Base-by-base conservation (phyloP, 2,797 vertebrate species). In the Antrozous pallidus region DNA sequence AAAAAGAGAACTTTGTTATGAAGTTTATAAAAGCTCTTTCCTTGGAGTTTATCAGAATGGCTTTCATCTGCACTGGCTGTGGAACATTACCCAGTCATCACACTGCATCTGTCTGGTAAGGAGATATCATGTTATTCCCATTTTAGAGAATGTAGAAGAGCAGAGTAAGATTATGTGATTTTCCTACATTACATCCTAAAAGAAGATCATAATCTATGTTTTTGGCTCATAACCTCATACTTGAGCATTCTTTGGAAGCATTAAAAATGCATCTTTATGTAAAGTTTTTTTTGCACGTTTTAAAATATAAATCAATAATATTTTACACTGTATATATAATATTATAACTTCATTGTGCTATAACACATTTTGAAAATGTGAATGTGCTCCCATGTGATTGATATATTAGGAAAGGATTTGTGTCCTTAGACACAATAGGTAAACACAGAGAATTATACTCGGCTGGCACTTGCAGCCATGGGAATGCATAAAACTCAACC, bases 21-120 rank as follows among this genome's bases (percentile, higher is more conserved):
- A 86, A 88, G 69, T 88, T 90, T 93, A 36, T 71, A 69, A 67
- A 89, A 91, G 51, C n/a, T 67, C 51, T 26, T 90, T 89, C 70
- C 56, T 73, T n/a, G 56, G 54, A 90, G 54, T 89, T 65, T 65
- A 71, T 83, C 40, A 71, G 36, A 85, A 56, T 58, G 40, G 28
- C 36, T 71, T 91, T 80, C 33, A 73, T 95, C 87, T 90, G 91
- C 38, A 40, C 16, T 20, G 26, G 42, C 80, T 95, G 20, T 80
- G 33, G 20, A 94, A 82, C 28, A 38, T 47, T 84, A 20, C 36
- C 36, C n/a, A 20, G 36, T 47, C 51, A 70, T 70, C 38, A 51
- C 31, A 40, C 13, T 51, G 38, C 31, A 10, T 28, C 13, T 71
- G 80, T 26, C 51, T 73, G 10, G 22, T 31, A 31, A 80, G 47